These are phyloP conservation scores for Eupeodes latifasciatus DNA, from an alignment of 2,888 invertebrate species.

Conservation along the genomic window DNA sequence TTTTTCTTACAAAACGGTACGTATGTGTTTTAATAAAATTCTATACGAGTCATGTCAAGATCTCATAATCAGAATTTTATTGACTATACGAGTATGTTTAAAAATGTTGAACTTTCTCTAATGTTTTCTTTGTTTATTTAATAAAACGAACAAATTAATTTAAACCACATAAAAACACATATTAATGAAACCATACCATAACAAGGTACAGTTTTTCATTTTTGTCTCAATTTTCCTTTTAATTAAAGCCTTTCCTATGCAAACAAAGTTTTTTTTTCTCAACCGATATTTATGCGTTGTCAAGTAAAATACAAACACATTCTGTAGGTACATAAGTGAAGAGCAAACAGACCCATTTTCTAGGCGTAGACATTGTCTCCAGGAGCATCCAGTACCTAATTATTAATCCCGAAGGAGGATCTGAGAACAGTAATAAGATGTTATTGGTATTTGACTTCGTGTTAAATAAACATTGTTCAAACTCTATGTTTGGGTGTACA, in stretches of 20 bases:
- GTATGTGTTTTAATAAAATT: no score
- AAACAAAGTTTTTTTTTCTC: not conserved
- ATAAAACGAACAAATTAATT: not conserved
- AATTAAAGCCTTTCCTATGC: not conserved
- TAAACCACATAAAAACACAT: not conserved
- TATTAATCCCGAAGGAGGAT: constrained; percentile 37
- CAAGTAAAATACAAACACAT: constrained; percentile 5
- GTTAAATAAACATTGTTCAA: constrained; percentile 38
- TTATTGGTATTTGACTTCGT: constrained; percentile 47
- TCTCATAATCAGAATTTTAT: no score
- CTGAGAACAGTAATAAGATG: constrained; percentile 45
- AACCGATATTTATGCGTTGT: not conserved
- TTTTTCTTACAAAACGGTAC: no score
- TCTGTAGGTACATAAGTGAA: constrained; percentile 2
- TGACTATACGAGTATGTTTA: no score
- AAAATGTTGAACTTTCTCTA: no score
- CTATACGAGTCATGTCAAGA: no score
- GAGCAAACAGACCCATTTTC: constrained; percentile 27
- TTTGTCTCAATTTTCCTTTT: not conserved
- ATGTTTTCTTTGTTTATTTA: not conserved
- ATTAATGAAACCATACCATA: not conserved
- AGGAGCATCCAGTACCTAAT: constrained; percentile 21
- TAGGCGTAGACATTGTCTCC: constrained; percentile 24
- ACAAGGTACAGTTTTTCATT: not conserved
- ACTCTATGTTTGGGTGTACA: not conserved